These are phyloP conservation scores for Daktulosphaira vitifoliae DNA, from an alignment of 1,140 invertebrate genomes.

Conservation along the genomic window DNA sequence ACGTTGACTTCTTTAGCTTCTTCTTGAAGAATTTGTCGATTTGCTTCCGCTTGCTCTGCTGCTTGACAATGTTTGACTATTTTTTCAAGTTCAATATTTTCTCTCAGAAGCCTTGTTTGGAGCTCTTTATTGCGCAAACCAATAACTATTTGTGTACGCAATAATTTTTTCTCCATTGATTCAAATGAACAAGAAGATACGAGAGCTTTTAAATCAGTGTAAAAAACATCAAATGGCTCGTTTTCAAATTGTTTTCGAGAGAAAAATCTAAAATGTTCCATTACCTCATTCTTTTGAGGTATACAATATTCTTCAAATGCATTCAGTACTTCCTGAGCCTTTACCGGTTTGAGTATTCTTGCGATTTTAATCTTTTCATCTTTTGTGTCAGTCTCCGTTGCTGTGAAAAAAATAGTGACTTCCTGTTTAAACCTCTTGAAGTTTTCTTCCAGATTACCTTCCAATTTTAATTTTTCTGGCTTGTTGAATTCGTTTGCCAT, in stretches of 20 bases:
- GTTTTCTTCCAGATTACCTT: not conserved
- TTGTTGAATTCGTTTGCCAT: no score
- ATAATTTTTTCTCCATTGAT: not conserved
- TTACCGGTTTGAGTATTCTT: not conserved
- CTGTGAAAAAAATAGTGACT: no score
- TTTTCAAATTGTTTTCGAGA: constrained; percentile 4
- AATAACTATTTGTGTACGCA: not conserved
- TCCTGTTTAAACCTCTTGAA: not conserved
- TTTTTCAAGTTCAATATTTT: not conserved
- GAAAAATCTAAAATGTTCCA: constrained; percentile 13
- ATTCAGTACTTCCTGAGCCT: not conserved
- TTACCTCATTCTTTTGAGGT: not conserved
- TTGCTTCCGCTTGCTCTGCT: not conserved
- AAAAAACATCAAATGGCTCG: constrained; percentile 31
- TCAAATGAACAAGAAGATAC: constrained; percentile 9
- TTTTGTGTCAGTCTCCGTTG: not conserved
- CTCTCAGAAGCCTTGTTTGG: not conserved
- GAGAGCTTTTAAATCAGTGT: no score
- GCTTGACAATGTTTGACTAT: constrained; percentile 11
- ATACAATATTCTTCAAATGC: constrained; percentile 11
- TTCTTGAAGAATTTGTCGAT: not conserved
- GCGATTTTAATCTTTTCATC: not conserved
- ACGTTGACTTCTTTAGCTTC: no score
- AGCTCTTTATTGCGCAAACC: not conserved
- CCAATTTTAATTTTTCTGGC: not conserved